phyloP scores from a whole-genome alignment of 2,888 invertebrate genomes.

The Standfussiana lucernea region DNA sequence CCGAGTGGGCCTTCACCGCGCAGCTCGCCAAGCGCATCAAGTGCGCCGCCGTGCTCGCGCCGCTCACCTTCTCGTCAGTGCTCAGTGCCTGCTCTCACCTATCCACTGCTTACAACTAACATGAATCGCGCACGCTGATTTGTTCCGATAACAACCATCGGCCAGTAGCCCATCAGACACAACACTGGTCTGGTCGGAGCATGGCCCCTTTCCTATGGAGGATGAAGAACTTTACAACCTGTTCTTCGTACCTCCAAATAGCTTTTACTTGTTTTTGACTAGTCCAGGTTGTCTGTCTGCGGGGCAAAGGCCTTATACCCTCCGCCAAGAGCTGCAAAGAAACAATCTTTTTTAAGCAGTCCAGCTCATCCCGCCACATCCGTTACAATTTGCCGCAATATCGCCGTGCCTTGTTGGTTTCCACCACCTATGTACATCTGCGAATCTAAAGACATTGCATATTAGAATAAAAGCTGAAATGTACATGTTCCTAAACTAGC shows the following conservation, averaged over 20 bases:
- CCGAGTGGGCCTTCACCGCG: conserved; percentile 97
- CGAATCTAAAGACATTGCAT: too few relatives aligned
- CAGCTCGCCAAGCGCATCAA: conserved; percentile 94
- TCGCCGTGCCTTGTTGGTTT: too few relatives aligned
- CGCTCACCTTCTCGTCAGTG: conserved; percentile 95
- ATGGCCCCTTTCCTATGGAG: not conserved
- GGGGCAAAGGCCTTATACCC: not conserved
- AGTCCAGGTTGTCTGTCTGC: not conserved
- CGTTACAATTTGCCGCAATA: too few relatives aligned
- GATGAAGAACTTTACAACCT: not conserved
- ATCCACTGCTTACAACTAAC: too few relatives aligned
- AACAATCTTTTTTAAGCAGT: too few relatives aligned
- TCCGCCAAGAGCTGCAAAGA: not conserved
- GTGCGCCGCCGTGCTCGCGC: conserved; percentile 94
- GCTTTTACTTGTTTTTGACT: not conserved
- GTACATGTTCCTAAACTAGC: too few relatives aligned
- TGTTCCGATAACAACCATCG: too few relatives aligned
- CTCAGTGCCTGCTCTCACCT: too few relatives aligned
- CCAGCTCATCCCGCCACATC: too few relatives aligned
- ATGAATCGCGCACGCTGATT: too few relatives aligned
- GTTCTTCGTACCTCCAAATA: not conserved
- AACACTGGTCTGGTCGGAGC: not conserved
- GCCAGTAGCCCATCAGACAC: not conserved
- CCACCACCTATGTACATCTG: too few relatives aligned
- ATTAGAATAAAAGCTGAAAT: too few relatives aligned